Evolutionary conservation across 2,888 invertebrate genomes (phyloP).

Genomic region (Caenorhabditis plicata): DNA sequence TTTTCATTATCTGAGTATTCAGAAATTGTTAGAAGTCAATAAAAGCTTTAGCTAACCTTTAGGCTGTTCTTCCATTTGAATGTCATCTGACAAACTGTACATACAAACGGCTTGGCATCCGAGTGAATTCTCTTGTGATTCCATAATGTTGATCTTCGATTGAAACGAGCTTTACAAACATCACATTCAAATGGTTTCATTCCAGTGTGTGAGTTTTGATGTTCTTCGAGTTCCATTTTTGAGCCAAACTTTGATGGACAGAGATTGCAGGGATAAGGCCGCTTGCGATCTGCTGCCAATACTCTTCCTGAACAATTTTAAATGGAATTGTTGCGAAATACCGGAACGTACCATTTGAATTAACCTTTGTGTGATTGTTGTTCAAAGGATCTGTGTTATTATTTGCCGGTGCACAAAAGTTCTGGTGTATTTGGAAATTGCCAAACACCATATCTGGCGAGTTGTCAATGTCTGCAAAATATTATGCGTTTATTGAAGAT

Average conservation of each 20-base stretch:
- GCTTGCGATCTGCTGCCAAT: slow-evolving; percentile 56
- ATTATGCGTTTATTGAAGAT: too few species aligned
- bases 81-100: slow-evolving; percentile 64
- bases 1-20: not conserved
- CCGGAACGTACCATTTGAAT: slow-evolving; percentile 29
- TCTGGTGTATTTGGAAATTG: slow-evolving; percentile 30
- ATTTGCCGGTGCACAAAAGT: slow-evolving; percentile 28
- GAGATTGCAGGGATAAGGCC: slow-evolving; percentile 63
- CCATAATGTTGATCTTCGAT: slow-evolving; percentile 65
- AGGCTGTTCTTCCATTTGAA: slow-evolving; percentile 66
- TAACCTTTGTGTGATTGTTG: slow-evolving; percentile 39
- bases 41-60: slow-evolving; percentile 31
- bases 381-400: slow-evolving; percentile 19
- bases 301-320: slow-evolving; percentile 24
- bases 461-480: slow-evolving; percentile 27
- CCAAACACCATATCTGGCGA: slow-evolving; percentile 39
- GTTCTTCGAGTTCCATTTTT: slow-evolving; percentile 65
- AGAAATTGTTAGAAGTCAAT: slow-evolving; percentile 8
- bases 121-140: slow-evolving; percentile 65
- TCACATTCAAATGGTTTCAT: slow-evolving; percentile 65
- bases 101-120: slow-evolving; percentile 63
- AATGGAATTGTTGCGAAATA: not conserved
- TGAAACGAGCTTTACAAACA: slow-evolving; percentile 64
- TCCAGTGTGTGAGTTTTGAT: slow-evolving; percentile 65
- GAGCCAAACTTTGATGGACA: slow-evolving; percentile 55